Base-by-base conservation (phyloP, 2,888 invertebrate species). In the Fabriciana adippe region DNA sequence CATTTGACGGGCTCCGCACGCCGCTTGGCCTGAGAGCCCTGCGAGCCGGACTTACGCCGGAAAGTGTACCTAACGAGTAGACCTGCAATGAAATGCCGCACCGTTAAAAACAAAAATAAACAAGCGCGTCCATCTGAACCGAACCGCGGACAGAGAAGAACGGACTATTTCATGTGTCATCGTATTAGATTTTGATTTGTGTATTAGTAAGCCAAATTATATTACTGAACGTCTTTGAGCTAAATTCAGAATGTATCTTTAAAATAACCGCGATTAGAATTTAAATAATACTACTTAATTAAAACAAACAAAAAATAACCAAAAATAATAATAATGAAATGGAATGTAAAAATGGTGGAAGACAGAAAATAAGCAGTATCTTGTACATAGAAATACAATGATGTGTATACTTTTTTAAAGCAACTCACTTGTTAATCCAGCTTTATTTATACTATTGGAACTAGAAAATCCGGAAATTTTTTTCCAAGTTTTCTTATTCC, bases 401-500 rank as follows among this genome's bases (percentile, higher is more conserved):
- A 53, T 51, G 16, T 11, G 48, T n/a, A 69, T 14, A 51, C n/a
- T 21, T 16, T n/a, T 26, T n/a, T 53, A 11, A 51, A 55, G 57
- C 13, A 61, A 93, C 95, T 94, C 87, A 95, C 95, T 96, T 83
- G 94, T 92, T 64, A 93, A 80, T 69, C 94, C 94, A 55, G 94
- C 94, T 84, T 96, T 96, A 81, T 95, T 95, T 80, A 94, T 94
- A 81, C 94, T 95, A 77, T 94, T 95, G 64, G 94, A 95, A 79
- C 95, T 95, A 66, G 95, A 95, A 79, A 96, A 95, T 41, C 95
- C 95, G 16, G 96, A 95, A 75, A 96, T 90, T 84, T 96, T 96
- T 81, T 95, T 95, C 96, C 96, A 96, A 1, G 96, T 94, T 80
- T 96, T 96, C 85, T 95, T 94, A 76, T 94, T 95, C 95, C 95